These are phyloP conservation scores for Sipha flava DNA, from an alignment of 1,140 invertebrate species.

Conservation along the genomic window DNA sequence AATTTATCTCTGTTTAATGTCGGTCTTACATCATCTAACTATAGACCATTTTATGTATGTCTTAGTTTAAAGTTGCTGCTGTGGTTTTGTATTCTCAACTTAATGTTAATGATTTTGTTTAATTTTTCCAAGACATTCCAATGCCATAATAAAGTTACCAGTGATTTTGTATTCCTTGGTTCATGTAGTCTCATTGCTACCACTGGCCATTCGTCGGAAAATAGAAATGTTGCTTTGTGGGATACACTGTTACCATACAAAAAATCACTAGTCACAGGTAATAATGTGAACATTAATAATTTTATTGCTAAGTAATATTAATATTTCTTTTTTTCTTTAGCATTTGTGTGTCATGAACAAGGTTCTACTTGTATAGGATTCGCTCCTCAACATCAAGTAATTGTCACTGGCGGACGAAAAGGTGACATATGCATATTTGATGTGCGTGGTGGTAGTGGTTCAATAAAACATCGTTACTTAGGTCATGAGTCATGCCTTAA, in stretches of 20 bases:
- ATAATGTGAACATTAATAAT: neutral
- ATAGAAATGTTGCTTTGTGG: constrained; percentile 97
- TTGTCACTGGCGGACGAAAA: constrained; percentile 91
- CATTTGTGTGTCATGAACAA: constrained; percentile 87
- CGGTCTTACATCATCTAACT: constrained; percentile 69
- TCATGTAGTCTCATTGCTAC: constrained; percentile 96
- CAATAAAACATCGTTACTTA: constrained; percentile 78
- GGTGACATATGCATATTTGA: constrained; percentile 94
- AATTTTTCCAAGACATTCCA: constrained; percentile 70
- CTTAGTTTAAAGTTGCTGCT: constrained; percentile 47
- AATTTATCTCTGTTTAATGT: constrained; percentile 85
- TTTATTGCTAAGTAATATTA: neutral
- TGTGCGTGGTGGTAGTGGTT: constrained; percentile 64
- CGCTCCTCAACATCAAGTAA: constrained; percentile 80
- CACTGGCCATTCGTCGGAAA: constrained; percentile 91
- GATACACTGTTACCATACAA: constrained; percentile 93
- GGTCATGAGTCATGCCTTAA: constrained; percentile 90
- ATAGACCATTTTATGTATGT: constrained; percentile 92
- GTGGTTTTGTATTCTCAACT: neutral
- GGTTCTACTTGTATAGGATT: constrained; percentile 81
- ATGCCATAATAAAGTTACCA: constrained; percentile 94
- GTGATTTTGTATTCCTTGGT: constrained; percentile 95
- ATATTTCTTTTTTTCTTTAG: constrained; percentile 44
- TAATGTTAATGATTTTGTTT: constrained; percentile 34
- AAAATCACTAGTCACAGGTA: constrained; percentile 82